Base-by-base conservation (phyloP, 2,113 vertebrate genomes). In the Prunella himalayana region DNA sequence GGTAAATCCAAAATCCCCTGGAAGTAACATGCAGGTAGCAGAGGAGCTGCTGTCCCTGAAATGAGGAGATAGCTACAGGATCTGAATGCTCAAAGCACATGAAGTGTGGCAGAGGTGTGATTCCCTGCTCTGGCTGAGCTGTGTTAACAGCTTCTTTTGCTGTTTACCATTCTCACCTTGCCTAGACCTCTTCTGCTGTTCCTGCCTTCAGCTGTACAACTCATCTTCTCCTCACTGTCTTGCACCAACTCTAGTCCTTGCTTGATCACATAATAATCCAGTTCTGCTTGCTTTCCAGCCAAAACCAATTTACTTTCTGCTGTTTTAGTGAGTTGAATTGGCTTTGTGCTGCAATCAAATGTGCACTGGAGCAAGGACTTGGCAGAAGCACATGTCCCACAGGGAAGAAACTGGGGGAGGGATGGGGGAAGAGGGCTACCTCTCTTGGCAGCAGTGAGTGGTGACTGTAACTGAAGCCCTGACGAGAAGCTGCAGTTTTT, bases 261-360 rank as follows among this genome's bases (percentile, higher is more conserved):
- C 63, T 88, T 70, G 68, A 39, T 93, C 95, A 39, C 30, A 27
- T 61, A 49, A 44, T 45, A 80, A 88, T 66, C 82, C 88, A 82
- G 41, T 88, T 77, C 82, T 66, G 23, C 44, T 76, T 80, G 53
- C 71, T 94, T 93, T 86, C 71, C 50, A 90, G 92, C 92, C 90
- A 88, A 96, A 97, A 50, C 35, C 68, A 90, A 93, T 92, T 93
- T 88, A 88, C 76, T 88, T 92, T 94, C 86, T 81, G 42, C 82
- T 92, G 82, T 24, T 94, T 94, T 83, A 94, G 79, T 95, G 88
- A 86, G 85, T 72, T 59, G 90, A 66, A 77, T 92, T 94, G 88
- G 82, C 92, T 95, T 94, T 73, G 75, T 69, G 79, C 75, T 88
- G 82, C 90, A 83, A 81, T 93, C 88, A 80, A 92, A 92, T 61